Conservation (phyloP, 2,888 invertebrate genomes). For the Anarsia innoxiella region DNA sequence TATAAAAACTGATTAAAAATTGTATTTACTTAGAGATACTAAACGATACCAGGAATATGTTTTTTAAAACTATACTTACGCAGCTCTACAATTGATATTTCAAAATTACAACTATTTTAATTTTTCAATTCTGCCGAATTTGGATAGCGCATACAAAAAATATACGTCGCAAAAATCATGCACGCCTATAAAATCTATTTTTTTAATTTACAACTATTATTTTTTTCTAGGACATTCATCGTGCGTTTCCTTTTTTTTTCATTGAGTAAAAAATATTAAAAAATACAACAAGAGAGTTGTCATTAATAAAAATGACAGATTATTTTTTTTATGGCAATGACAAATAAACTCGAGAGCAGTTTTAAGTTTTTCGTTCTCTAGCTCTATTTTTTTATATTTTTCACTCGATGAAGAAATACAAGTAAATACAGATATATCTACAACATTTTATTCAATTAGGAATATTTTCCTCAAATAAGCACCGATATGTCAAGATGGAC, state of each 20-base stretch:
- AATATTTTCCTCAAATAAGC: slow-evolving; percentile 60
- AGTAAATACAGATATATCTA: slow-evolving; percentile 26
- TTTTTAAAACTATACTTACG: too few species aligned
- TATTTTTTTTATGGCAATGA: too few species aligned
- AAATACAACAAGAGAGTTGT: neutral
- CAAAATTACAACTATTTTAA: neutral
- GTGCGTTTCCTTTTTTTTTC: slow-evolving; percentile 25
- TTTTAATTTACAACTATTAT: slow-evolving; percentile 8
- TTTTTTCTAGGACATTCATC: slow-evolving; percentile 36
- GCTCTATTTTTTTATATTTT: too few species aligned
- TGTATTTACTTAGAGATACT: too few species aligned
- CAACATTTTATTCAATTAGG: slow-evolving; percentile 39
- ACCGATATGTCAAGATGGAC: slow-evolving; percentile 73
- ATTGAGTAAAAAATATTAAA: neutral
- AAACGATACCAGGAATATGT: too few species aligned
- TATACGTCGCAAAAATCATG: slow-evolving; percentile 23
- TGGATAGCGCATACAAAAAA: slow-evolving; percentile 17
- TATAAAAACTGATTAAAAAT: too few species aligned
- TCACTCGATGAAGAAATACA: too few species aligned
- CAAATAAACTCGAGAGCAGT: too few species aligned
- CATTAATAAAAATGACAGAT: too few species aligned
- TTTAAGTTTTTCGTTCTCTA: neutral
- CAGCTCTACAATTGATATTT: neutral
- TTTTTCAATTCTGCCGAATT: slow-evolving; percentile 10
- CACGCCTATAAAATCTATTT: slow-evolving; percentile 22